Conservation (phyloP, 2,888 invertebrate species). For the Sminthurides aquaticus region DNA sequence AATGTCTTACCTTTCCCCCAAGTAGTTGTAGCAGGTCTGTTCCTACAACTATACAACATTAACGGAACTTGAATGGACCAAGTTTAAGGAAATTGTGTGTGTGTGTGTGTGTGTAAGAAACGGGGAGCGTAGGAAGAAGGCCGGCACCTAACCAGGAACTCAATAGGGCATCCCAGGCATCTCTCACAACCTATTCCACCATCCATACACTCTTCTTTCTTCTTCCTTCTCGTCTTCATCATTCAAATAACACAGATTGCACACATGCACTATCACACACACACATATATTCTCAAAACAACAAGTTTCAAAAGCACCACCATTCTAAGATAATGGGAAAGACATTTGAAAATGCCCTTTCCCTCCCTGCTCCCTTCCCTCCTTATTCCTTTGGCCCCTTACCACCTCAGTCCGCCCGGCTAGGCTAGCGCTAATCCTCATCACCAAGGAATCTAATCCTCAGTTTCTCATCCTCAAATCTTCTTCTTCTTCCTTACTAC, state of each 20-base stretch:
- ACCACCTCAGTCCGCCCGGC: background rate
- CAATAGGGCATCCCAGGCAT: constrained; percentile 7
- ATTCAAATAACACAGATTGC: too few species aligned
- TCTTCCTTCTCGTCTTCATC: too few species aligned
- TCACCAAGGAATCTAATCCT: background rate
- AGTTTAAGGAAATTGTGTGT: background rate
- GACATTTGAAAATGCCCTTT: too few species aligned
- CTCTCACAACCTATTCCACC: background rate
- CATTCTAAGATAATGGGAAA: background rate
- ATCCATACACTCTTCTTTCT: too few species aligned
- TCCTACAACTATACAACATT: background rate
- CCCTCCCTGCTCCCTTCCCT: too few species aligned
- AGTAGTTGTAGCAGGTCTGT: too few species aligned
- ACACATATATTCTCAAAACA: background rate
- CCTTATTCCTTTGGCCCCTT: background rate
- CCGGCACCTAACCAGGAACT: constrained; percentile 31
- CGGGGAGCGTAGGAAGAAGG: constrained; percentile 3
- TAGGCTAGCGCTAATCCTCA: too few species aligned
- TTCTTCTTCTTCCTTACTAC: background rate
- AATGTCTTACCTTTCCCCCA: too few species aligned
- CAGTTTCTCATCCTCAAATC: background rate
- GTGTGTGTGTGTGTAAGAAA: constrained; percentile 3
- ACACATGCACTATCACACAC: background rate
- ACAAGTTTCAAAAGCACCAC: background rate
- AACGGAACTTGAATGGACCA: background rate